A percentile compares a stretch with the other conserved stretches of the same genome.
These are phyloP conservation scores for Philopotamus ludificatus DNA, from an alignment of 1,140 invertebrate species.

Conservation along the genomic window DNA sequence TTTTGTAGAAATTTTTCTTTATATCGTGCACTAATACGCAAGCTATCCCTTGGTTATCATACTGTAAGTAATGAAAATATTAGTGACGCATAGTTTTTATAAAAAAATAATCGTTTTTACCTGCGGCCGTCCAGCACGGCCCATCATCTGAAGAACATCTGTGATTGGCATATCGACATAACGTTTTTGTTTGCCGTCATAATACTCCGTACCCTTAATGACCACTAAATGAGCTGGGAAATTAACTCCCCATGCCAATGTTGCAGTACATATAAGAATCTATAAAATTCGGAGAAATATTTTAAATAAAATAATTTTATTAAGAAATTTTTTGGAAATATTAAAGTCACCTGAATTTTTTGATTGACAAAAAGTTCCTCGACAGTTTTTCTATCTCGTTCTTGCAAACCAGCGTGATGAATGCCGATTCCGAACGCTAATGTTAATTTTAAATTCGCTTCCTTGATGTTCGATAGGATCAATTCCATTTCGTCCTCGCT, in stretches of 20 bases:
- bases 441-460: constrained; percentile 90
- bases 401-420: constrained; percentile 94
- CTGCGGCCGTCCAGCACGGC: constrained; percentile 90
- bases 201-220: constrained; percentile 93
- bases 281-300: constrained; percentile 48
- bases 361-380: constrained; percentile 96
- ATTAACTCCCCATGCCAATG: constrained; percentile 98
- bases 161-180: constrained; percentile 99
- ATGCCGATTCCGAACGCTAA: constrained; percentile 97
- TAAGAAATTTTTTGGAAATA: constrained; percentile 4
- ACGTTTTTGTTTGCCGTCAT: constrained; percentile 92
- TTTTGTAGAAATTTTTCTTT: constrained; percentile 99
- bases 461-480: constrained; percentile 75
- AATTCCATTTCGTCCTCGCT: constrained; percentile 79
- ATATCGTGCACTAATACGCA: constrained; percentile 97
- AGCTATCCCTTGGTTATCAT: constrained; percentile 92
- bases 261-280: constrained; percentile 96
- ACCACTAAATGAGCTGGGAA: constrained; percentile 80
- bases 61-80: constrained; percentile 60
- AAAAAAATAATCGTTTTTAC: constrained; percentile 38
- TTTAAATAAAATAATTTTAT: neutral
- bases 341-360: constrained; percentile 92
- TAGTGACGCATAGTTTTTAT: no score
- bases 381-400: constrained; percentile 85
- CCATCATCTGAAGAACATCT: constrained; percentile 99